A percentile compares a stretch with the other conserved stretches of the same genome.
Conservation (phyloP, 2,797 vertebrate genomes). For the Protosalanx chinensis region DNA sequence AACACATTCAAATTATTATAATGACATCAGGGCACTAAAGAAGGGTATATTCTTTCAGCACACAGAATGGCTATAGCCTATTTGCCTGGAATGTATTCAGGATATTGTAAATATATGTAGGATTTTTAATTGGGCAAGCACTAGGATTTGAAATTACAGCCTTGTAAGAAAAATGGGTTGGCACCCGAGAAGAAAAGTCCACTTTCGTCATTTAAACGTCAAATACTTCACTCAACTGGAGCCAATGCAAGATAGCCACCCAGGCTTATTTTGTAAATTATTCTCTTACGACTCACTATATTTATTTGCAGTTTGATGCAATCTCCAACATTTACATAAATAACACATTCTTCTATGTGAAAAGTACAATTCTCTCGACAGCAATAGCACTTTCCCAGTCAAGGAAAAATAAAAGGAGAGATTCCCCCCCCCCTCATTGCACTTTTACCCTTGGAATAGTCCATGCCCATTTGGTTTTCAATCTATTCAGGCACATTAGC, state of each 20-base stretch:
- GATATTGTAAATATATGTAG: background rate
- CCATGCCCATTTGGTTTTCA: slow-evolving; percentile 26
- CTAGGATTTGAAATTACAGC: background rate
- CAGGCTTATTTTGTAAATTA: slow-evolving; percentile 27
- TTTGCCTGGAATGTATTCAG: background rate
- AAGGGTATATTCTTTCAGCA: slow-evolving; percentile 9
- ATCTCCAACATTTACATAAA: slow-evolving; percentile 15
- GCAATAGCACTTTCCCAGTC: slow-evolving; percentile 16
- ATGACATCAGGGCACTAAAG: slow-evolving; percentile 1
- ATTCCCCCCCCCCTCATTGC: slow-evolving; percentile 14
- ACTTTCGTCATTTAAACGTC: no score
- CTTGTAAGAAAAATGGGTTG: no score
- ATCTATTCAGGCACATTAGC: slow-evolving; percentile 20
- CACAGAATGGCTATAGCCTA: slow-evolving; percentile 1
- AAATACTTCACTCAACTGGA: slow-evolving; percentile 27
- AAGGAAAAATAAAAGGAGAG: slow-evolving; percentile 13
- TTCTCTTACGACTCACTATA: slow-evolving; percentile 19
- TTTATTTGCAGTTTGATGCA: slow-evolving; percentile 25
- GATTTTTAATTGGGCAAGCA: background rate
- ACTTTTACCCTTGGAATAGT: slow-evolving; percentile 16
- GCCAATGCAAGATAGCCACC: slow-evolving; percentile 25
- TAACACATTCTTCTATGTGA: slow-evolving; percentile 12
- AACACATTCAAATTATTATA: no score
- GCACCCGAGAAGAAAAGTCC: no score
- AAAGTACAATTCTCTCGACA: slow-evolving; percentile 15